These are phyloP conservation scores for Cryptoprocta ferox DNA, from an alignment of 2,797 vertebrate genomes.

Conservation along the genomic window DNA sequence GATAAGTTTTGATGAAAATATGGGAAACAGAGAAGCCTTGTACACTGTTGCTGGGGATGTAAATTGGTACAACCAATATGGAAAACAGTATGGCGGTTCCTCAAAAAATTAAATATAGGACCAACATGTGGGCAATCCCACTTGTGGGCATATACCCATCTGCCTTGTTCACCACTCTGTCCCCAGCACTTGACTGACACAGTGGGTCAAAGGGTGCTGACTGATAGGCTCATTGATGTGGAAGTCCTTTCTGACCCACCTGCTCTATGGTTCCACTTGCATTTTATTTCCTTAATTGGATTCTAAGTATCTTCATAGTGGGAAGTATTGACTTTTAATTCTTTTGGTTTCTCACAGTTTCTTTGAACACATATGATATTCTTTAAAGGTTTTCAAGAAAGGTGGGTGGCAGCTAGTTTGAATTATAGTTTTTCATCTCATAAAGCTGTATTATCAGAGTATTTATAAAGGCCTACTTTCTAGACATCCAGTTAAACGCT, in stretches of 20 bases:
- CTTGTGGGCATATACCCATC: no score
- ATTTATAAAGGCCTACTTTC: not conserved
- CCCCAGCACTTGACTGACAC: not conserved
- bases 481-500: not conserved
- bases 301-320: not conserved
- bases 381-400: not conserved
- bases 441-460: not conserved
- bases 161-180: not conserved
- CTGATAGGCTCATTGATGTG: not conserved
- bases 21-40: no score
- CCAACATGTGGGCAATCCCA: no score
- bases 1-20: no score
- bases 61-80: no score
- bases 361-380: not conserved
- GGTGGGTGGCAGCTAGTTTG: not conserved
- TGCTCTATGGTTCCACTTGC: not conserved
- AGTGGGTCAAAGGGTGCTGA: not conserved
- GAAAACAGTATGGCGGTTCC: no score
- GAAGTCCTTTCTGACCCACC: not conserved
- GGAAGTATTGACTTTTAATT: not conserved
- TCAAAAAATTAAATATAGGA: no score
- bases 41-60: no score
- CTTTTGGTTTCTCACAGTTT: not conserved
- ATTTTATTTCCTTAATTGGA: not conserved
- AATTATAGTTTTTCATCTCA: not conserved